phyloP scores from a whole-genome alignment of 2,797 vertebrate genomes.

The Hemibagrus guttatus region DNA sequence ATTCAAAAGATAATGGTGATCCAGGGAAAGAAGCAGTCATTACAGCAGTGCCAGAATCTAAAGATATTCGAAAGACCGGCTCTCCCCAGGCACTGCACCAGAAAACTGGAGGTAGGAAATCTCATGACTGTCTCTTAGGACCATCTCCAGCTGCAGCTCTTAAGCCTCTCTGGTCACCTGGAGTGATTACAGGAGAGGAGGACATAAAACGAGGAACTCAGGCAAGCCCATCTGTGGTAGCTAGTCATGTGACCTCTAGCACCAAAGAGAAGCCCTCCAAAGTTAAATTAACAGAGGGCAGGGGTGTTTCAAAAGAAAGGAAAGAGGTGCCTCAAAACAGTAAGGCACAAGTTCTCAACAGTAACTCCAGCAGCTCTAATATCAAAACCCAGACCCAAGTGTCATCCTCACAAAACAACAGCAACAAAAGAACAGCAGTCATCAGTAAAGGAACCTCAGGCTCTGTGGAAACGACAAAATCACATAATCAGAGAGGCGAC shows the following conservation, averaged over 20 bases:
- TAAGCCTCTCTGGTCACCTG: slow-evolving; percentile 72
- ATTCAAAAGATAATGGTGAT: slow-evolving; percentile 63
- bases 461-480: slow-evolving; percentile 69
- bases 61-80: slow-evolving; percentile 66
- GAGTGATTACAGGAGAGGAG: slow-evolving; percentile 66
- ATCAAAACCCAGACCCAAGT: slow-evolving; percentile 61
- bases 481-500: slow-evolving; percentile 72
- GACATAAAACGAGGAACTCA: slow-evolving; percentile 71
- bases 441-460: slow-evolving; percentile 71
- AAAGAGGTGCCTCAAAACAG: slow-evolving; percentile 73
- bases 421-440: slow-evolving; percentile 66
- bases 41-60: slow-evolving; percentile 49
- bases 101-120: slow-evolving; percentile 71
- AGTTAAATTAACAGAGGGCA: slow-evolving; percentile 70
- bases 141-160: slow-evolving; percentile 61
- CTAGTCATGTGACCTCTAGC: slow-evolving; percentile 59
- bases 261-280: slow-evolving; percentile 81
- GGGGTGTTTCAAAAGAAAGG: slow-evolving; percentile 75
- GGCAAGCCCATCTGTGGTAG: slow-evolving; percentile 58
- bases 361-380: slow-evolving; percentile 66
- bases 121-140: slow-evolving; percentile 68
- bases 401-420: slow-evolving; percentile 63
- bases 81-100: slow-evolving; percentile 68
- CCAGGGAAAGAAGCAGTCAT: slow-evolving; percentile 71
- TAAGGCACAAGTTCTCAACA: slow-evolving; percentile 68